Conservation (phyloP, 2,888 invertebrate species). For the Andrena flavipes region DNA sequence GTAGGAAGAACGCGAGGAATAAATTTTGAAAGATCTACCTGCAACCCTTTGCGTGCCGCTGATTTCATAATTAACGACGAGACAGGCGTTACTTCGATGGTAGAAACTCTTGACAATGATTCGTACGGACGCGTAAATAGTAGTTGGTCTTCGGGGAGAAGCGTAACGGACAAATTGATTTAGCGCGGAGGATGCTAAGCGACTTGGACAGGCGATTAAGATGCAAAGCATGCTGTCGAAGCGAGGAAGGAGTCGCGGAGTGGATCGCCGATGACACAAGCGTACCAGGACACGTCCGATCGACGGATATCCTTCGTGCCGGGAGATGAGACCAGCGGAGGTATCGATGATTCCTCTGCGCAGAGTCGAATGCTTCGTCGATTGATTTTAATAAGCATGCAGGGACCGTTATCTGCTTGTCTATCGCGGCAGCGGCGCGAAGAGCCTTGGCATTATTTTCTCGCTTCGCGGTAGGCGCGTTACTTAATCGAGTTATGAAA, state of each 20-base stretch:
- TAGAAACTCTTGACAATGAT: too few relatives aligned
- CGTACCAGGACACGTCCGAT: background rate
- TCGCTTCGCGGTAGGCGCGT: conserved; percentile 65
- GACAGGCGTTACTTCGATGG: too few relatives aligned
- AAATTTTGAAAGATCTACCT: background rate
- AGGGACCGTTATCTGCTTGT: conserved; percentile 67
- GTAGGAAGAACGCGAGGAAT: too few relatives aligned
- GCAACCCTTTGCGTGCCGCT: background rate
- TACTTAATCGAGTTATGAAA: conserved; percentile 74
- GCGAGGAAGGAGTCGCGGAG: too few relatives aligned
- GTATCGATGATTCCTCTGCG: background rate
- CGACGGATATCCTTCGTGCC: background rate
- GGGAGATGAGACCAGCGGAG: background rate
- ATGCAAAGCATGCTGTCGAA: too few relatives aligned
- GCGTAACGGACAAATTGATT: too few relatives aligned
- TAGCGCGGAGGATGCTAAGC: too few relatives aligned
- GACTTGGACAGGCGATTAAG: too few relatives aligned
- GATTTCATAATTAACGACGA: background rate
- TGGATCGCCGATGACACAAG: too few relatives aligned
- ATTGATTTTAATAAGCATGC: conserved; percentile 58
- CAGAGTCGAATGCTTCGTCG: background rate
- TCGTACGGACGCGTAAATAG: too few relatives aligned
- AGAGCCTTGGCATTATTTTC: conserved; percentile 79
- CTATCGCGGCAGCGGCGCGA: conserved; percentile 58
- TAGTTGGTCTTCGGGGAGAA: too few relatives aligned